Evolutionary conservation across 2,113 vertebrate genomes (phyloP).

Genomic region (Uria aalge): DNA sequence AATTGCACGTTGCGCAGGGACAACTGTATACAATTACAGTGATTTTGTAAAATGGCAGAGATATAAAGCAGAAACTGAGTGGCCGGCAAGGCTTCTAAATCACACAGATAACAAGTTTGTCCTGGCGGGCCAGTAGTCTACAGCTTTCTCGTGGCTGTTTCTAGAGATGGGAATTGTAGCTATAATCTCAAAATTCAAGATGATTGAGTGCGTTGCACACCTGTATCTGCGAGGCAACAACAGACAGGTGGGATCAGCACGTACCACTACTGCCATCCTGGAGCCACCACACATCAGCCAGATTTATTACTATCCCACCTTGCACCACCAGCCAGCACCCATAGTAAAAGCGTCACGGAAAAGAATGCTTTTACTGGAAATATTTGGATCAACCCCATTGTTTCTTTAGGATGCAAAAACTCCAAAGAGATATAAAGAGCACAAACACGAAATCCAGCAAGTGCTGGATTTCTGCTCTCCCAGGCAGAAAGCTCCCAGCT

Average conservation of each 20-base stretch:
- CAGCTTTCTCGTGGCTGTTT: background rate
- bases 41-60: constrained; percentile 32
- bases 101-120: background rate
- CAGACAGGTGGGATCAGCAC: background rate
- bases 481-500: constrained; percentile 49
- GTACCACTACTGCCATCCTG: background rate
- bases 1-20: constrained; percentile 22
- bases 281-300: background rate
- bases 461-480: background rate
- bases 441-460: background rate
- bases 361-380: background rate
- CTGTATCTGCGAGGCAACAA: background rate
- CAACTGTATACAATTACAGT: constrained; percentile 52
- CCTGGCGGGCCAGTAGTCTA: background rate
- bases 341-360: background rate
- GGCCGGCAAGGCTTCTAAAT: background rate
- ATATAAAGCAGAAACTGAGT: constrained; percentile 29
- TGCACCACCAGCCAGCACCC: background rate
- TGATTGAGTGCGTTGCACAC: background rate
- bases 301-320: background rate
- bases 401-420: constrained; percentile 10
- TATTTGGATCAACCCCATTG: background rate
- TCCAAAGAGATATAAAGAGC: background rate
- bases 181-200: background rate
- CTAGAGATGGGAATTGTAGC: background rate